Percentiles rank a stretch among this genome's conserved stretches.
Conservation (phyloP, 2,113 vertebrate species). For the Corythornis cristatus region DNA sequence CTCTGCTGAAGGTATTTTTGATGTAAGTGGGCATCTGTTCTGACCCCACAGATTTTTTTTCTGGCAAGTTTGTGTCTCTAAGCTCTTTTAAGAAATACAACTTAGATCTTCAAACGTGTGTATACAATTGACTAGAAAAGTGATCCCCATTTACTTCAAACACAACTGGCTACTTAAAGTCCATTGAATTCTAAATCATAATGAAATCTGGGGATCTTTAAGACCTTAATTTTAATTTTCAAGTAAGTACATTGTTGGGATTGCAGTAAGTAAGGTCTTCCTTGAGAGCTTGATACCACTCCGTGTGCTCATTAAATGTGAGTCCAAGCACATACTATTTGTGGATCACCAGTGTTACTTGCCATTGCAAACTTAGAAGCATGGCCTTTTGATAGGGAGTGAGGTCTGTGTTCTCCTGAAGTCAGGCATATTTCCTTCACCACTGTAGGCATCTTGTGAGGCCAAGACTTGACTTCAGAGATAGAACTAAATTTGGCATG, state of each 20-base stretch:
- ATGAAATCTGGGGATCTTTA: not conserved
- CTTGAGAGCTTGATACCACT: not conserved
- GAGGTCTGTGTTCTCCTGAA: not conserved
- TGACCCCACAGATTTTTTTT: not conserved
- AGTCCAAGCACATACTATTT: not conserved
- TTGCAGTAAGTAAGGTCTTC: not conserved
- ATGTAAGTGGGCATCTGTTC: not conserved
- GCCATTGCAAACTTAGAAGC: not conserved
- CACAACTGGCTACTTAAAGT: not conserved
- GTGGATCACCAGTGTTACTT: not conserved
- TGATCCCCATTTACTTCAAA: not conserved
- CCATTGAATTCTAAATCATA: not conserved
- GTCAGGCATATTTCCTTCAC: not conserved
- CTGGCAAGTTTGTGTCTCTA: not conserved
- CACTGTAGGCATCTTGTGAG: not conserved
- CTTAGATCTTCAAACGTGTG: not conserved
- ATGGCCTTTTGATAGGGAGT: rapidly evolving
- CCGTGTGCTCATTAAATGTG: not conserved
- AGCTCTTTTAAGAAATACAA: not conserved
- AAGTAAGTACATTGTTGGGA: not conserved
- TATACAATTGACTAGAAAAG: not conserved
- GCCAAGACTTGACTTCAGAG: not conserved
- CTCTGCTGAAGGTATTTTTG: not conserved
- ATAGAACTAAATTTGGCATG: not conserved
- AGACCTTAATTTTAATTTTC: not conserved